These are phyloP conservation scores for Camptogramma bilineatum DNA, from an alignment of 2,888 invertebrate genomes.

Conservation along the genomic window DNA sequence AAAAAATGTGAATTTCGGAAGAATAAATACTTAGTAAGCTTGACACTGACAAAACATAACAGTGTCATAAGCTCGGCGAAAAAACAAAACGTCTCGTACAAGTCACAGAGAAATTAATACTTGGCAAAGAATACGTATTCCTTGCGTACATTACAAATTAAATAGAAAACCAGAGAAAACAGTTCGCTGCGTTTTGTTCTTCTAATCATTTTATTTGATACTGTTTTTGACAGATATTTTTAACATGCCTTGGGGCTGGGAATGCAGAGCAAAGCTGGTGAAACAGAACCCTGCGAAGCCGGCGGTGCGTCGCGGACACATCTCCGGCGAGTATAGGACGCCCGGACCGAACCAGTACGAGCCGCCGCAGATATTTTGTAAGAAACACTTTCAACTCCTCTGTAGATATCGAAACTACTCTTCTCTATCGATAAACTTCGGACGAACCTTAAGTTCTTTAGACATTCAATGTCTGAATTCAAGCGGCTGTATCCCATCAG, in stretches of 20 bases:
- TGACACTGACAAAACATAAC: slow-evolving; percentile 8
- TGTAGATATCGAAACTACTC: neutral
- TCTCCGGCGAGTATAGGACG: slow-evolving; percentile 36
- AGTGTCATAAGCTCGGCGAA: neutral
- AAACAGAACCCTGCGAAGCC: slow-evolving; percentile 67
- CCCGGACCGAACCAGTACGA: slow-evolving; percentile 69
- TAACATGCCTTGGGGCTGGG: slow-evolving; percentile 71
- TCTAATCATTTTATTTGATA: neutral
- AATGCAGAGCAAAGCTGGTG: slow-evolving; percentile 64
- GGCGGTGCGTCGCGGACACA: slow-evolving; percentile 49
- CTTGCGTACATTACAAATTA: too few species aligned
- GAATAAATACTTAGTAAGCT: neutral
- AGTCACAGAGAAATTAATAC: too few species aligned
- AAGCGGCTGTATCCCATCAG: too few species aligned
- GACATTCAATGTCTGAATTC: too few species aligned
- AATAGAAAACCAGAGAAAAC: neutral
- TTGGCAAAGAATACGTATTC: too few species aligned
- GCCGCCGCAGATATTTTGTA: slow-evolving; percentile 64
- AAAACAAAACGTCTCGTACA: neutral
- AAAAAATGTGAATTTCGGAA: too few species aligned
- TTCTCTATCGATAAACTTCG: too few species aligned
- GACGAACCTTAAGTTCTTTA: too few species aligned
- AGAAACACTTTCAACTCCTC: slow-evolving; percentile 33
- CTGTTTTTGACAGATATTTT: slow-evolving; percentile 6
- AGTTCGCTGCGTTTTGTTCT: neutral